phyloP scores from a whole-genome alignment of 2,797 vertebrate species.

The Ctenosaura bakeri region DNA sequence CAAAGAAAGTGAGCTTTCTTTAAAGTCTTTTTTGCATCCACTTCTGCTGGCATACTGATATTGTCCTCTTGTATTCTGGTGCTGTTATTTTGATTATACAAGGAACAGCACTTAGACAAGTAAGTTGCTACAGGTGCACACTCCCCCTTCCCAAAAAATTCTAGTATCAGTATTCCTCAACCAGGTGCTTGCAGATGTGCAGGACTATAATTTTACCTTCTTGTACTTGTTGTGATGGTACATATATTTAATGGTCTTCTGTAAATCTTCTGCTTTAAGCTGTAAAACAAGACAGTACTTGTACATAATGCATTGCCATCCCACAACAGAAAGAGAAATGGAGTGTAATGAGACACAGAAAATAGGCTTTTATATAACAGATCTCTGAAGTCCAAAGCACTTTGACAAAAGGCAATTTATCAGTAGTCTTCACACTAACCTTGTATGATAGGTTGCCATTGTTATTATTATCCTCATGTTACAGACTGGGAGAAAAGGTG shows the following conservation, averaged over 20 bases:
- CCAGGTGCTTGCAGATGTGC: not conserved
- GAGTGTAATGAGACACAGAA: not conserved
- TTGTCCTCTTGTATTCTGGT: not conserved
- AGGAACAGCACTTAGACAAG: not conserved
- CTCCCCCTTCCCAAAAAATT: not conserved
- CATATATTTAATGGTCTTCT: slow-evolving; percentile 90
- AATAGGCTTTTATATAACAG: not conserved
- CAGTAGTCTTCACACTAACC: not conserved
- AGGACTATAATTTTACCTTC: slow-evolving; percentile 81
- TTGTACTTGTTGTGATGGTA: slow-evolving; percentile 88
- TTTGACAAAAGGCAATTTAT: not conserved
- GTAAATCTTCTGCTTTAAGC: slow-evolving; percentile 90
- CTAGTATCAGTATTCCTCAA: not conserved
- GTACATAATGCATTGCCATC: slow-evolving; percentile 37
- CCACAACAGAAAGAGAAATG: not conserved
- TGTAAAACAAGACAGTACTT: slow-evolving; percentile 73
- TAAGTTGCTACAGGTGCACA: not conserved
- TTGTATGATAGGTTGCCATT: not conserved
- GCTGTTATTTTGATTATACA: not conserved
- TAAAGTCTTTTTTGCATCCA: not conserved
- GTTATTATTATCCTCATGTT: not conserved
- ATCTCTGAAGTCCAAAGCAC: not conserved
- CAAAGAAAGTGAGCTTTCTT: too few species aligned
- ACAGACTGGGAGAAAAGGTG: not conserved
- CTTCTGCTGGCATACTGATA: not conserved